These are phyloP conservation scores for Alosa sapidissima DNA, from an alignment of 2,797 vertebrate genomes.

Conservation along the genomic window DNA sequence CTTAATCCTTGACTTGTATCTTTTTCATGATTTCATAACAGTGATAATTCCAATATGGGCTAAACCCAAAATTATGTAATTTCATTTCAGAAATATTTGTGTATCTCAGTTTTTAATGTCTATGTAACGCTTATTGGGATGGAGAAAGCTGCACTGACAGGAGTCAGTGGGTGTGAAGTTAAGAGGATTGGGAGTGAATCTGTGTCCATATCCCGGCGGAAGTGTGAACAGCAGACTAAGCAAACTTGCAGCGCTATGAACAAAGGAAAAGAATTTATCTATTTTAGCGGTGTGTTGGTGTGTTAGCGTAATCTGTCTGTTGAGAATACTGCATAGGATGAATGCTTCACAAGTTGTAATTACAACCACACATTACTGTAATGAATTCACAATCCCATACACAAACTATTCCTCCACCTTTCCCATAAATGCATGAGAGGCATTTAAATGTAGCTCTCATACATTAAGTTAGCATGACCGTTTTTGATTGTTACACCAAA, in stretches of 20 bases:
- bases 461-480: not conserved
- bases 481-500: not conserved
- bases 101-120: not conserved
- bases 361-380: not conserved
- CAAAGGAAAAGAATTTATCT: not conserved
- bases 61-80: not conserved
- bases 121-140: not conserved
- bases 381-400: not conserved
- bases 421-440: not conserved
- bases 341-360: not conserved
- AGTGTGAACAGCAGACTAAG: not conserved
- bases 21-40: not conserved
- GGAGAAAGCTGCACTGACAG: not conserved
- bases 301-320: too few relatives aligned
- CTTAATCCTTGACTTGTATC: not conserved
- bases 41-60: not conserved
- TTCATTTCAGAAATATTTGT: not conserved
- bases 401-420: not conserved
- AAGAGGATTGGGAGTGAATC: not conserved
- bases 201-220: slow-evolving; percentile 22
- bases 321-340: not conserved
- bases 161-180: slow-evolving; percentile 8
- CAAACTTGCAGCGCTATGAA: not conserved
- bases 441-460: not conserved
- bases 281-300: not conserved